Percentiles rank a stretch among this genome's conserved stretches.
Conservation (phyloP, 2,797 vertebrate genomes). For the Parauchenoglanis punctatus region DNA sequence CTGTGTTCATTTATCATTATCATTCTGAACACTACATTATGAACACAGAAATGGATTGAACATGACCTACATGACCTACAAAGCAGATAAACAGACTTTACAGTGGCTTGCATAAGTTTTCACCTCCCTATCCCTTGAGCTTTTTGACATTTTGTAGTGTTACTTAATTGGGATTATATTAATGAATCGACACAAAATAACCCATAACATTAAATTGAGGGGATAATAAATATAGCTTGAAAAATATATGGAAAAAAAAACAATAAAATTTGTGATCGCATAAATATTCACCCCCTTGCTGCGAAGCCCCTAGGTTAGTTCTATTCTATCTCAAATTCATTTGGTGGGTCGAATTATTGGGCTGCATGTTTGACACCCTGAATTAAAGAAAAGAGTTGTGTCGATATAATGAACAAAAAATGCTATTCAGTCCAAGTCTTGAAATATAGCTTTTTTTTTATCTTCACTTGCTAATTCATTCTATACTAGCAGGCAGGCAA, state of each 20-base stretch:
- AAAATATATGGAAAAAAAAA: not conserved
- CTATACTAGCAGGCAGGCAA: not conserved
- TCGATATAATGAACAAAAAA: not conserved
- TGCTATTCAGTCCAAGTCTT: not conserved
- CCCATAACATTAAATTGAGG: not conserved
- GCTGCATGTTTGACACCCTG: too few species aligned
- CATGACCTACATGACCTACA: not conserved
- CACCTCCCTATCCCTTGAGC: not conserved
- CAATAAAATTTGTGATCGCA: not conserved
- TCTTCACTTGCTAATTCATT: not conserved
- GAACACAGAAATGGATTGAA: not conserved
- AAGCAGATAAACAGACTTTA: not conserved
- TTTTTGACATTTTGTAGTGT: not conserved
- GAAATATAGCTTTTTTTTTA: not conserved
- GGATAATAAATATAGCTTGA: not conserved
- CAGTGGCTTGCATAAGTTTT: not conserved
- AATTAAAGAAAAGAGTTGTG: not conserved
- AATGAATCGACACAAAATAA: not conserved
- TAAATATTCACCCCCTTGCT: not conserved
- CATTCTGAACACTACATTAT: not conserved
- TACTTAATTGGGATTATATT: not conserved
- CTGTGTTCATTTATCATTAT: not conserved
- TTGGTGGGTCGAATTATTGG: not conserved
- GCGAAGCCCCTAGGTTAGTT: not conserved
- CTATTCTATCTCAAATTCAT: not conserved